Conservation (phyloP, 2,113 vertebrate genomes). For the Pantherophis guttatus region DNA sequence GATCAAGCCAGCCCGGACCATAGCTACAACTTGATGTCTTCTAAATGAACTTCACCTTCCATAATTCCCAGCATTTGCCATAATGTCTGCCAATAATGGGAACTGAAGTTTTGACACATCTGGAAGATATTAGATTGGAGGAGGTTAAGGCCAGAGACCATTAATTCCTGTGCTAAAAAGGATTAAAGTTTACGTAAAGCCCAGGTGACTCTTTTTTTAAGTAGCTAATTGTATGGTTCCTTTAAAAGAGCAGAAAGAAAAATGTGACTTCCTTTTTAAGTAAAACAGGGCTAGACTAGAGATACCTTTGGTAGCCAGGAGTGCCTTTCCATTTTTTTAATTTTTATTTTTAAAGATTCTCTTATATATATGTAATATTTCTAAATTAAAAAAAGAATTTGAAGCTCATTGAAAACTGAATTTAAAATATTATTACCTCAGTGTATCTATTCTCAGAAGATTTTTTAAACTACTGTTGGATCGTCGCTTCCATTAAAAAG, state of each 20-base stretch:
- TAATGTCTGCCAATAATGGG: background rate
- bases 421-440: background rate
- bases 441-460: background rate
- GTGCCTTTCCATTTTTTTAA: background rate
- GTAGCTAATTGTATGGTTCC: constrained; percentile 13
- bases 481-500: constrained; percentile 4
- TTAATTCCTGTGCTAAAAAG: constrained; percentile 20
- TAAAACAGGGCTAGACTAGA: background rate
- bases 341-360: background rate
- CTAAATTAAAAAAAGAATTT: constrained; percentile 7
- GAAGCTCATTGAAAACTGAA: constrained; percentile 6
- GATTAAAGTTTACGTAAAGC: constrained; percentile 28
- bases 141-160: background rate
- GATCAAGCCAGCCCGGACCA: too few relatives aligned
- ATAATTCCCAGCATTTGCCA: background rate
- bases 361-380: background rate
- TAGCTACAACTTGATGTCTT: too few relatives aligned
- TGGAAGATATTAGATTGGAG: background rate
- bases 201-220: constrained; percentile 15
- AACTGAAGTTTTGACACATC: background rate
- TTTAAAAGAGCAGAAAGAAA: background rate
- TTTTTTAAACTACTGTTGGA: background rate
- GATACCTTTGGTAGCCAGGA: background rate
- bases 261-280: background rate
- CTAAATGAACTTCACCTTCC: background rate